Evolutionary conservation across 2,888 invertebrate species (phyloP).

Genomic region (Gastracanthus pulcherrimus): DNA sequence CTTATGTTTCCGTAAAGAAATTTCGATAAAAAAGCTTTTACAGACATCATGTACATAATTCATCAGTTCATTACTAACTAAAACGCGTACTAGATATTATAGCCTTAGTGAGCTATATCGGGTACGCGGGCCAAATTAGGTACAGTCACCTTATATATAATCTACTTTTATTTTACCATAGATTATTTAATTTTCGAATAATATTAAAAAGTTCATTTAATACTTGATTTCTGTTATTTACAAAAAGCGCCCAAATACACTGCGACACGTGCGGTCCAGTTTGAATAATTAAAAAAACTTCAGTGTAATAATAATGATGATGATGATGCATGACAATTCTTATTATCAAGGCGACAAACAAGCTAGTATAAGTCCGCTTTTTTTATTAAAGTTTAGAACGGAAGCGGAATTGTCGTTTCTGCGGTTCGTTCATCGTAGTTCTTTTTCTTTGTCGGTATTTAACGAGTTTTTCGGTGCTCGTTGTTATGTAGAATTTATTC

Average conservation of each 20-base stretch:
- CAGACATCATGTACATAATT: too few species aligned
- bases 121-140: too few species aligned
- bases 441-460: slow-evolving; percentile 42
- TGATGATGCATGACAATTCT: slow-evolving; percentile 60
- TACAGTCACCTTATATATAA: too few species aligned
- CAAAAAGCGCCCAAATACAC: background rate
- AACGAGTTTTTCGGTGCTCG: slow-evolving; percentile 35
- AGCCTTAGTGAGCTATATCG: too few species aligned
- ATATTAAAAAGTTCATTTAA: too few species aligned
- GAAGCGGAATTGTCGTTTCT: slow-evolving; percentile 56
- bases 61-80: too few species aligned
- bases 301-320: too few species aligned
- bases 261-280: slow-evolving; percentile 18
- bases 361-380: slow-evolving; percentile 13
- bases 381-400: slow-evolving; percentile 46
- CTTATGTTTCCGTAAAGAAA: too few species aligned
- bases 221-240: background rate
- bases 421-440: background rate
- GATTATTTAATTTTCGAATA: too few species aligned
- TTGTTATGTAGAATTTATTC: slow-evolving; percentile 35
- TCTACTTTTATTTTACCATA: too few species aligned
- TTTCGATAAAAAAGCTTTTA: too few species aligned
- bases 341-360: slow-evolving; percentile 62
- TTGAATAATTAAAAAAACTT: slow-evolving; percentile 30
- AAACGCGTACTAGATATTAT: too few species aligned